Evolutionary conservation across 2,113 vertebrate genomes (phyloP), one percentile per base, ranked within the genome.

Genomic region (Prochilodus magdalenae): DNA sequence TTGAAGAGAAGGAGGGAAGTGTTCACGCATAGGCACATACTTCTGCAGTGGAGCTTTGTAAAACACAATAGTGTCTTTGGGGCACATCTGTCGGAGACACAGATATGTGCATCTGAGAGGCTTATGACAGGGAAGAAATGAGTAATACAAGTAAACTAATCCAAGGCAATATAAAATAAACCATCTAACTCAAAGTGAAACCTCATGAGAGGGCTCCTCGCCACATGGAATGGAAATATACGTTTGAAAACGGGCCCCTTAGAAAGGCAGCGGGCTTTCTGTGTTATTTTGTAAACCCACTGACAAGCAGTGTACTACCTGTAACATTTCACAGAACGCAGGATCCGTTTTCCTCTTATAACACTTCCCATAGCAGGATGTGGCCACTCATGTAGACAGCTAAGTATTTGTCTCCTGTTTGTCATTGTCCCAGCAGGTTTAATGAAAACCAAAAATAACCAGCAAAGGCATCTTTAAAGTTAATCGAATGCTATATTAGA

Each of bases 81-180:
- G 66, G 51, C 76, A 84, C 76, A 70, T 82, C 75, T 85, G 75
- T 87, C 81, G 65, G 22, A 49, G 53, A 77, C 60, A 40, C 78
- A 78, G 36, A 76, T 65, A 73, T 73, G 71, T 57, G 75, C 74
- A 75, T 80, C 59, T 75, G 65, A 86, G 63, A 60, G 26, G 55
- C 60, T 49, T 85, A 66, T 83, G 81, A 82, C 62, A 63, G 33
- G 78, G 74, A 63, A 84, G 72, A 75, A 84, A 84, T 83, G 77
- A 84, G 75, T 81, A 75, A 87, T 81, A 72, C 33, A 76, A 75
- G 36, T 36, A 73, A 86, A 77, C 75, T 80, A 82, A 82, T 83
- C 63, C 73, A 86, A 85, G 75, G 75, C n/a, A 73, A 81, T 57
- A 84, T 59, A 59, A 86, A 86, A 83, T 78, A 75, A 86, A 81